Percentiles rank a stretch among this genome's conserved stretches.
Evolutionary conservation across 2,888 invertebrate genomes (phyloP).

Genomic region (Merodon equestris): DNA sequence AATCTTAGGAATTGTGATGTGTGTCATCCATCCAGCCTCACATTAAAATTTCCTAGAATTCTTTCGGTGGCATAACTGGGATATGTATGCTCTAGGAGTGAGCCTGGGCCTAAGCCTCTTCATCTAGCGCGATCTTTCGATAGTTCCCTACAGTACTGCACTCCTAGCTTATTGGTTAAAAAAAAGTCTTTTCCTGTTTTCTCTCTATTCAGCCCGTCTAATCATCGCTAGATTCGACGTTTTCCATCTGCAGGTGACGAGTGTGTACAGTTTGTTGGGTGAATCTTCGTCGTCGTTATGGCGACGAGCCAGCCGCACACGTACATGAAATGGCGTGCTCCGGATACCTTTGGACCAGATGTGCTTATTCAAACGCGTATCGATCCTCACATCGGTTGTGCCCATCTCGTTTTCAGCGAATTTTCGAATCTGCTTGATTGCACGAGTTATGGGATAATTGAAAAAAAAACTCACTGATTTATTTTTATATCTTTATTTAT

Average conservation of each 20-base stretch:
- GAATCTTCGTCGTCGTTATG: constrained; percentile 99
- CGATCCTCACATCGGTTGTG: constrained; percentile 98
- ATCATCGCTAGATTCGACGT: constrained; percentile 95
- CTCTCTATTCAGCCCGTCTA: constrained; percentile 78
- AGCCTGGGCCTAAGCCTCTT: no score
- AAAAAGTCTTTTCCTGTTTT: constrained; percentile 40
- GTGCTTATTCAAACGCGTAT: constrained; percentile 98
- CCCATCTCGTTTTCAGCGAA: constrained; percentile 99
- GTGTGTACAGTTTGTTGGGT: constrained; percentile 97
- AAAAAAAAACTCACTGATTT: no score
- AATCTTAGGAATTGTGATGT: no score
- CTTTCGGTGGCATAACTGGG: no score
- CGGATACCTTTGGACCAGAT: constrained; percentile 99
- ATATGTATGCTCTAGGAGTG: no score
- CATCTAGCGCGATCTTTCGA: no score
- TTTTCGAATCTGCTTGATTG: constrained; percentile 97
- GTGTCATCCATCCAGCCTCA: no score
- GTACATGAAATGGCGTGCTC: constrained; percentile 98
- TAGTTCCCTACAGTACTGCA: no score
- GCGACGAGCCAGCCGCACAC: constrained; percentile 96
- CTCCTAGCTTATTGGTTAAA: constrained; percentile 61
- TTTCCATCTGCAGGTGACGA: constrained; percentile 96
- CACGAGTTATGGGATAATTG: no score
- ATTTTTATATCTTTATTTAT: no score
- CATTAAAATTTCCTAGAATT: no score